Conservation (phyloP, 2,888 invertebrate species). For the Entomobrya proxima region DNA sequence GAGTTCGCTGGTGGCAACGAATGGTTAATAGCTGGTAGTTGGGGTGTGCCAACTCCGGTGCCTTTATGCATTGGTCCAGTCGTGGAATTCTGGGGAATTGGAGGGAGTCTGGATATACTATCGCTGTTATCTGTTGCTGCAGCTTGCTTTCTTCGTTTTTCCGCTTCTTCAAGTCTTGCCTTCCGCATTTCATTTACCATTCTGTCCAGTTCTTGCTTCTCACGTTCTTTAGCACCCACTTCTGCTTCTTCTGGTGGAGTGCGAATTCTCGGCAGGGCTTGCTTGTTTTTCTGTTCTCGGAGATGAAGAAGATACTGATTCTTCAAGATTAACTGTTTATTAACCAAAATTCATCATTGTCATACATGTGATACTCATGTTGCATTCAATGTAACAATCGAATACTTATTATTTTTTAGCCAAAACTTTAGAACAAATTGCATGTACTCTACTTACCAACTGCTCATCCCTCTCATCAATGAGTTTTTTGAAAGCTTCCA, state of each 20-base stretch:
- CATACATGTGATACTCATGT: too few species aligned
- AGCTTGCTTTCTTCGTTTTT: slow-evolving; percentile 21
- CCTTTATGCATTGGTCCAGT: not conserved
- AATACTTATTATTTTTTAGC: too few species aligned
- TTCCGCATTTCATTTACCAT: slow-evolving; percentile 77
- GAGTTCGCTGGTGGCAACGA: slow-evolving; percentile 14
- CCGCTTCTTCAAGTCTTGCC: slow-evolving; percentile 69
- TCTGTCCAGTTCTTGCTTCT: slow-evolving; percentile 79
- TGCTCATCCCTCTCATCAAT: slow-evolving; percentile 80
- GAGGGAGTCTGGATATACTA: slow-evolving; percentile 10
- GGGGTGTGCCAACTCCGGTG: not conserved
- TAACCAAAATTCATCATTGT: too few species aligned
- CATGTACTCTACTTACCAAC: slow-evolving; percentile 70
- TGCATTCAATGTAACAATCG: too few species aligned
- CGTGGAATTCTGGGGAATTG: not conserved
- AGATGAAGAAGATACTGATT: slow-evolving; percentile 31
- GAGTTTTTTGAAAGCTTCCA: slow-evolving; percentile 78
- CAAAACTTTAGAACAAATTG: not conserved
- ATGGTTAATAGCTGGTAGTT: slow-evolving; percentile 23
- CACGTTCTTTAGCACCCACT: slow-evolving; percentile 78
- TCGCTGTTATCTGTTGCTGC: slow-evolving; percentile 51
- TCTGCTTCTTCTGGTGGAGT: slow-evolving; percentile 35
- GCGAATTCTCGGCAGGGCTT: slow-evolving; percentile 55
- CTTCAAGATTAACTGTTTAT: too few species aligned
- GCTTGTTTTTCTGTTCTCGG: slow-evolving; percentile 33